phyloP scores from a whole-genome alignment of 1,140 invertebrate genomes.

The Capitella teleta region DNA sequence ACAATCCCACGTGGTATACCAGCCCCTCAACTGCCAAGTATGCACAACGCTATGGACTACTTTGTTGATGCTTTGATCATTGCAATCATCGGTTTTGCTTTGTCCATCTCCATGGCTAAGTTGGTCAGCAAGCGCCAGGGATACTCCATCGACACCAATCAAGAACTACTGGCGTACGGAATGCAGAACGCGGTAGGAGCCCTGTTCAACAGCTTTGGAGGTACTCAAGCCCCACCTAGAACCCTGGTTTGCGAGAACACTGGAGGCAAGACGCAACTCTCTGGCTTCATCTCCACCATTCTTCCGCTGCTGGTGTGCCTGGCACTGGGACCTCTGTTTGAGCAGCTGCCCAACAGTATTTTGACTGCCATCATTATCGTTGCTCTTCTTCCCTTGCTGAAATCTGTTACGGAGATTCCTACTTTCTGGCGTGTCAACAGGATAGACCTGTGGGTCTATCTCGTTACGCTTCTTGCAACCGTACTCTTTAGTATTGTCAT shows the following conservation, averaged over 20 bases:
- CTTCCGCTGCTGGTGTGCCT: constrained; percentile 44
- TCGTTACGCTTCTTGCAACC: constrained; percentile 28
- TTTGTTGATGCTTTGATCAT: constrained; percentile 59
- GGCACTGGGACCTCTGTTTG: constrained; percentile 39
- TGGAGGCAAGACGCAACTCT: constrained; percentile 25
- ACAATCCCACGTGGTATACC: constrained; percentile 38
- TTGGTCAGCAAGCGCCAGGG: constrained; percentile 49
- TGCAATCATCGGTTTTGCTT: constrained; percentile 76
- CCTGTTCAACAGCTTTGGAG: constrained; percentile 23
- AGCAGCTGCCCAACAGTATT: constrained; percentile 38
- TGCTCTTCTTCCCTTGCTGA: constrained; percentile 31
- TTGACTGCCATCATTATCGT: constrained; percentile 35
- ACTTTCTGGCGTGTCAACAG: constrained; percentile 33
- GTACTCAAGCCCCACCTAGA: constrained; percentile 18
- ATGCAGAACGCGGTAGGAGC: constrained; percentile 18
- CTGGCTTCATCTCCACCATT: constrained; percentile 30
- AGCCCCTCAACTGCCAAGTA: constrained; percentile 3
- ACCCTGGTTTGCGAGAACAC: constrained; percentile 20
- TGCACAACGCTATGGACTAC: neutral
- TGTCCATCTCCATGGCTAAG: constrained; percentile 77
- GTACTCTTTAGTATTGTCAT: constrained; percentile 33
- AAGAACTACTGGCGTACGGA: constrained; percentile 27
- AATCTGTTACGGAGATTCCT: constrained; percentile 25
- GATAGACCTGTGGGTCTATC: constrained; percentile 36
- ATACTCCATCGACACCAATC: constrained; percentile 21